Evolutionary conservation across 2,797 vertebrate species (phyloP).

Genomic region (Micropoecilia bifurca): DNA sequence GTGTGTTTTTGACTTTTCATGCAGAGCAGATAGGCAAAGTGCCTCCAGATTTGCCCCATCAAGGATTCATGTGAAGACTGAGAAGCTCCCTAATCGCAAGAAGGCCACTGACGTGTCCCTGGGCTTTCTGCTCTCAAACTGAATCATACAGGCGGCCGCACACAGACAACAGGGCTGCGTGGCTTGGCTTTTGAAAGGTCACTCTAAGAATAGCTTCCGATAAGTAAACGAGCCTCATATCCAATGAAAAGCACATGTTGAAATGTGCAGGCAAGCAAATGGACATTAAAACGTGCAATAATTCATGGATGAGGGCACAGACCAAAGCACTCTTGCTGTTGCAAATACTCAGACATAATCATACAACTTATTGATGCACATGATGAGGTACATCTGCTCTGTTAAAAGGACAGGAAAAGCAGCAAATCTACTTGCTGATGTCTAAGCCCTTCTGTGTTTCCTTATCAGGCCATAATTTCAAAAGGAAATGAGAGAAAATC

Average conservation of each 20-base stretch:
- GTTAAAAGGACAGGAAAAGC: slow-evolving; percentile 45
- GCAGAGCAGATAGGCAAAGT: slow-evolving; percentile 25
- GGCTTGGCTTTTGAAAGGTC: slow-evolving; percentile 76
- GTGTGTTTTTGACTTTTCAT: slow-evolving; percentile 36
- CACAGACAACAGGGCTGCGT: slow-evolving; percentile 72
- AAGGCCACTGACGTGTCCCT: slow-evolving; percentile 71
- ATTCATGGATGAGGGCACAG: slow-evolving; percentile 42
- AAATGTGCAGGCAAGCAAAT: slow-evolving; percentile 64
- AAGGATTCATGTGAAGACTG: slow-evolving; percentile 69
- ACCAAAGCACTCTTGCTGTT: slow-evolving; percentile 34
- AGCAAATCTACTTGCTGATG: slow-evolving; percentile 27
- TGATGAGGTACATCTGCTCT: slow-evolving; percentile 6
- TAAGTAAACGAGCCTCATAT: slow-evolving; percentile 36
- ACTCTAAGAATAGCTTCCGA: slow-evolving; percentile 77
- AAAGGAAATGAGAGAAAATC: slow-evolving; percentile 8
- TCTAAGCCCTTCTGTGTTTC: slow-evolving; percentile 23
- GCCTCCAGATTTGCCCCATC: slow-evolving; percentile 67
- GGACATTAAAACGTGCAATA: slow-evolving; percentile 59
- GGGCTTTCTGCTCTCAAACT: slow-evolving; percentile 70
- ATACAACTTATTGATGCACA: slow-evolving; percentile 15
- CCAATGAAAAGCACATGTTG: slow-evolving; percentile 27
- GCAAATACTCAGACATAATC: slow-evolving; percentile 13
- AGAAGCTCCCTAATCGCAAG: slow-evolving; percentile 60
- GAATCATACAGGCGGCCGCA: slow-evolving; percentile 75
- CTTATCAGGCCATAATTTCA: slow-evolving; percentile 10